Conservation (phyloP, 2,888 invertebrate genomes). For the Parascotia fuliginaria region DNA sequence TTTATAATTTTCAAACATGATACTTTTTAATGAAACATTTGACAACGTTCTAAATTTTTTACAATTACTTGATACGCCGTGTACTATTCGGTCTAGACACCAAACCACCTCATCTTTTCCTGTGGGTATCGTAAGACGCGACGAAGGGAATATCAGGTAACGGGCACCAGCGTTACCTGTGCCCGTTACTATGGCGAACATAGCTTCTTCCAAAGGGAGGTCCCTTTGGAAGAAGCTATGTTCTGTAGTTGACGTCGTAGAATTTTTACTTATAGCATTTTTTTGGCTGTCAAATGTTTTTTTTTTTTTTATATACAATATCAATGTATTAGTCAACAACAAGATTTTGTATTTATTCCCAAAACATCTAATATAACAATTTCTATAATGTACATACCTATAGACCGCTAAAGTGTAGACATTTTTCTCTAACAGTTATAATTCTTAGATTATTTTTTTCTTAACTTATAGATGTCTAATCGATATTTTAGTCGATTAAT, state of each 20-base stretch:
- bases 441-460: constrained; percentile 29
- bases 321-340: constrained; percentile 62
- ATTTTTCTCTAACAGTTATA: constrained; percentile 47
- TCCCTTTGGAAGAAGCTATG: no score
- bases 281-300: constrained; percentile 23
- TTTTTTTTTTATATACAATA: constrained; percentile 31
- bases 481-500: not conserved
- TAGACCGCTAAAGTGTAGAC: constrained; percentile 56
- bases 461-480: constrained; percentile 12
- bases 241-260: no score
- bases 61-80: no score
- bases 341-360: constrained; percentile 60
- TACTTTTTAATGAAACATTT: constrained; percentile 38
- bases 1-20: constrained; percentile 39
- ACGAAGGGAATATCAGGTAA: no score
- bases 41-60: constrained; percentile 6
- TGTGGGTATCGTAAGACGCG: no score
- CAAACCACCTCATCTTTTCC: no score
- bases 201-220: no score
- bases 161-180: no score
- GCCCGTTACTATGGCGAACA: no score
- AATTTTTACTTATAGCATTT: no score
- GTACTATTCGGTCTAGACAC: no score
- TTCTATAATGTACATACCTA: constrained; percentile 57
- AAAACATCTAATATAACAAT: constrained; percentile 73